A percentile compares a stretch with the other conserved stretches of the same genome.
Conservation (phyloP, 2,113 vertebrate genomes). For the Gopherus evgoodei region DNA sequence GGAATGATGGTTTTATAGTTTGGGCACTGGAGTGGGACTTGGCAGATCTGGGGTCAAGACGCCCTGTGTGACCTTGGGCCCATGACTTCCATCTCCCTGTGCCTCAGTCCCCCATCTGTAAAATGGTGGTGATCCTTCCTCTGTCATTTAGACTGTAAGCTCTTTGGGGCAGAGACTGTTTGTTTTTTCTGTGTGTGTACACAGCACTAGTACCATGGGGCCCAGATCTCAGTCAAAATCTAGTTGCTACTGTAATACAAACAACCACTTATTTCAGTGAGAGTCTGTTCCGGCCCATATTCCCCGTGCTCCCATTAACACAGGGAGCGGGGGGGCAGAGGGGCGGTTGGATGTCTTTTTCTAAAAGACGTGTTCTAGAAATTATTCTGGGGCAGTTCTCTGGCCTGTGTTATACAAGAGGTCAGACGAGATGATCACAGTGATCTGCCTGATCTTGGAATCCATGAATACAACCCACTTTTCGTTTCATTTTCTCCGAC, state of each 20-base stretch:
- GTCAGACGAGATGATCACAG: not conserved
- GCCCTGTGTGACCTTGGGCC: not conserved
- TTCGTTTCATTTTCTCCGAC: accelerated
- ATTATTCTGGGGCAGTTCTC: not conserved
- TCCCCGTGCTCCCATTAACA: not conserved
- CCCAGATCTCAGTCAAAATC: not conserved
- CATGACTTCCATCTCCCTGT: not conserved
- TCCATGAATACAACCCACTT: not conserved
- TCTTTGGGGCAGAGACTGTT: not conserved
- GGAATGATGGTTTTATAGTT: not conserved
- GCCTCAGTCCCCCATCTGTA: not conserved
- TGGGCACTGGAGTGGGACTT: not conserved
- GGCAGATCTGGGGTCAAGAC: not conserved
- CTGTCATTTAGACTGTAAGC: not conserved
- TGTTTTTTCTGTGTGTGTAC: not conserved
- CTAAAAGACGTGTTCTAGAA: not conserved
- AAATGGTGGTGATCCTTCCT: not conserved
- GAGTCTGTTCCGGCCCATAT: accelerated
- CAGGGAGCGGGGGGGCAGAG: no score
- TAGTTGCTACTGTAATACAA: accelerated
- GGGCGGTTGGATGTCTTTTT: not conserved
- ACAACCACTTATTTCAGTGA: not conserved
- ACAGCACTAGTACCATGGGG: not conserved
- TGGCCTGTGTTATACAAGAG: not conserved
- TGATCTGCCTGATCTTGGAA: no score